Percentiles rank a stretch among this genome's conserved stretches.
phyloP scores from a whole-genome alignment of 1,140 invertebrate species.

The Mercenaria mercenaria region DNA sequence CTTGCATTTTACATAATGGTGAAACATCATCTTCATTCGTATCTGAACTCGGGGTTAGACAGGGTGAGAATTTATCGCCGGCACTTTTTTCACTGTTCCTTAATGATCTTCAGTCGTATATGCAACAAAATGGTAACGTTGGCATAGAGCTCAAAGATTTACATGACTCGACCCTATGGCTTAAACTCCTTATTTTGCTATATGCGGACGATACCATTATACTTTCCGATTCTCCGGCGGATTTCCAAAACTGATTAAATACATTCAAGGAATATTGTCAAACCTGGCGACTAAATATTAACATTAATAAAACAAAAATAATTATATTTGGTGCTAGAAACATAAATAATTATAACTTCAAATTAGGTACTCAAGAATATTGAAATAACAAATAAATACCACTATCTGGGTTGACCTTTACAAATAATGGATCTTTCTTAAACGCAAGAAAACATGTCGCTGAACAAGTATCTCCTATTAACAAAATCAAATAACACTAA shows the following conservation, averaged over 20 bases:
- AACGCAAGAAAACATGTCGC: constrained; percentile 32
- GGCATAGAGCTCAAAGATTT: not conserved
- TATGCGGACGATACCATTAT: constrained; percentile 31
- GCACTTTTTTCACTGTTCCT: constrained; percentile 15
- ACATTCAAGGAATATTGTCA: constrained; percentile 11
- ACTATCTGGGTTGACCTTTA: constrained; percentile 29
- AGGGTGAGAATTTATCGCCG: constrained; percentile 32
- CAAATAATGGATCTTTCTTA: constrained; percentile 23
- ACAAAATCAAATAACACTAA: not conserved
- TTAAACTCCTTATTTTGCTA: constrained; percentile 20
- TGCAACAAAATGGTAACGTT: not conserved
- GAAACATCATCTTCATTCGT: not conserved
- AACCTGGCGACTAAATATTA: constrained; percentile 1
- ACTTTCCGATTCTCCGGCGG: not conserved
- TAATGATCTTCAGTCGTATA: constrained; percentile 33
- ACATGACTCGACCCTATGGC: not conserved
- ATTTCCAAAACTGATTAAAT: constrained; percentile 9
- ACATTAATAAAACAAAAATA: constrained; percentile 16
- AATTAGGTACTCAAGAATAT: not conserved
- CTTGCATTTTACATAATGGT: constrained; percentile 21
- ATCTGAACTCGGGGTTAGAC: not conserved
- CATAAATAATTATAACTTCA: not conserved
- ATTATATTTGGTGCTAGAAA: constrained; percentile 28
- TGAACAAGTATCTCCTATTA: constrained; percentile 19
- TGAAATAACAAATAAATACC: constrained; percentile 15